Conservation (phyloP, 1,140 invertebrate species). For the Drosophila yakuba region DNA sequence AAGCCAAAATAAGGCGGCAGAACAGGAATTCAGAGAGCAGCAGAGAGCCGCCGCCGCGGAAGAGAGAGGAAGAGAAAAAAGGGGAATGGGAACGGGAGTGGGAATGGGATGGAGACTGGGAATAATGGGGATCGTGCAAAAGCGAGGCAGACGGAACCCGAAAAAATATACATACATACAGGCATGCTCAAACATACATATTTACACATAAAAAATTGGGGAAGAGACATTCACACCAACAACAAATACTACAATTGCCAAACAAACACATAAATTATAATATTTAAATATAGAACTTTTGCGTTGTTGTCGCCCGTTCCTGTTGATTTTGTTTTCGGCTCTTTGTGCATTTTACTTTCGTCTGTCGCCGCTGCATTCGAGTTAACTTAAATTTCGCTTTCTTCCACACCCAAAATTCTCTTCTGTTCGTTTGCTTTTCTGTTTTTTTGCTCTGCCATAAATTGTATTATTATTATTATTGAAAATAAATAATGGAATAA, state of each 20-base stretch:
- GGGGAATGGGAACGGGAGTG: not conserved
- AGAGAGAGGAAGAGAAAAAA: conserved; percentile 5
- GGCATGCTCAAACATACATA: too few relatives aligned
- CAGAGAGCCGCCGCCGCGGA: conserved; percentile 7
- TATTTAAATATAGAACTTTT: conserved; percentile 83
- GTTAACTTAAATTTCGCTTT: conserved; percentile 63
- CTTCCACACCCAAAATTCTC: conserved; percentile 25
- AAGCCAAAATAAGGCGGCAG: conserved; percentile 78
- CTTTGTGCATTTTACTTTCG: conserved; percentile 61
- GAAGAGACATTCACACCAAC: conserved; percentile 46
- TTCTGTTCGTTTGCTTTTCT: not conserved
- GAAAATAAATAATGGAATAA: conserved; percentile 48
- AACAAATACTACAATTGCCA: conserved; percentile 67
- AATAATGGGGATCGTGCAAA: conserved; percentile 49
- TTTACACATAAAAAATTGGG: conserved; percentile 2
- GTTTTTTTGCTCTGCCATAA: conserved; percentile 61
- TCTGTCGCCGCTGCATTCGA: conserved; percentile 4
- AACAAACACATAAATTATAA: conserved; percentile 83
- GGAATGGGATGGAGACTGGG: conserved; percentile 24
- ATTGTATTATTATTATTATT: conserved; percentile 58
- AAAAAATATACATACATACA: conserved; percentile 1
- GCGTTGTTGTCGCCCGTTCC: conserved; percentile 68
- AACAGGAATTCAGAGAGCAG: conserved; percentile 66
- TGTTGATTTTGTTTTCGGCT: conserved; percentile 27
- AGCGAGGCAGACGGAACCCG: conserved; percentile 11